These are phyloP conservation scores for Hestina assimilis DNA, from an alignment of 1,140 invertebrate species.

Conservation along the genomic window DNA sequence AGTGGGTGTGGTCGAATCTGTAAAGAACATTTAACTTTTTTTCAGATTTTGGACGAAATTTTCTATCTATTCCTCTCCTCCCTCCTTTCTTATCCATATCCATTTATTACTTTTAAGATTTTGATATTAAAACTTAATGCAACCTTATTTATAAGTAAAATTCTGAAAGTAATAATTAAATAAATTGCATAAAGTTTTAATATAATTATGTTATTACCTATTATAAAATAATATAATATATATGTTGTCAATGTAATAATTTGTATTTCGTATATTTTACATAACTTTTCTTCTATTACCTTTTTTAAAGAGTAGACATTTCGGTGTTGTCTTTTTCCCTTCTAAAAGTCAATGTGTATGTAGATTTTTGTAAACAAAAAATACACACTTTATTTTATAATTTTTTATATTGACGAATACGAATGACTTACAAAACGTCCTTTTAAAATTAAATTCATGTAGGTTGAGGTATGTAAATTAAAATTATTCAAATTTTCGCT, in stretches of 20 bases:
- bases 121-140: constrained; percentile 14
- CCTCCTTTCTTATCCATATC: constrained; percentile 9
- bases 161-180: neutral
- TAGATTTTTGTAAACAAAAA: constrained; percentile 2
- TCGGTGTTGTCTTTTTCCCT: constrained; percentile 32
- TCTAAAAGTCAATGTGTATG: constrained; percentile 24
- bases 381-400: neutral
- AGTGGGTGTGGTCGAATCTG: constrained; percentile 9
- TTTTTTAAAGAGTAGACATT: constrained; percentile 29
- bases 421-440: neutral
- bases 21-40: constrained; percentile 11
- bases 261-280: constrained; percentile 23
- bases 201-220: constrained; percentile 22
- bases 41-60: constrained; percentile 11
- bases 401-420: neutral
- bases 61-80: constrained; percentile 6
- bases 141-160: neutral
- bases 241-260: constrained; percentile 2
- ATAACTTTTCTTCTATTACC: constrained; percentile 19
- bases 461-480: neutral
- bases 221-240: neutral
- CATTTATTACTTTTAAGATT: constrained; percentile 9
- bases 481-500: neutral
- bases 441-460: neutral
- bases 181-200: constrained; percentile 31